Conservation (phyloP, 1,140 invertebrate genomes). For the Limonius californicus region DNA sequence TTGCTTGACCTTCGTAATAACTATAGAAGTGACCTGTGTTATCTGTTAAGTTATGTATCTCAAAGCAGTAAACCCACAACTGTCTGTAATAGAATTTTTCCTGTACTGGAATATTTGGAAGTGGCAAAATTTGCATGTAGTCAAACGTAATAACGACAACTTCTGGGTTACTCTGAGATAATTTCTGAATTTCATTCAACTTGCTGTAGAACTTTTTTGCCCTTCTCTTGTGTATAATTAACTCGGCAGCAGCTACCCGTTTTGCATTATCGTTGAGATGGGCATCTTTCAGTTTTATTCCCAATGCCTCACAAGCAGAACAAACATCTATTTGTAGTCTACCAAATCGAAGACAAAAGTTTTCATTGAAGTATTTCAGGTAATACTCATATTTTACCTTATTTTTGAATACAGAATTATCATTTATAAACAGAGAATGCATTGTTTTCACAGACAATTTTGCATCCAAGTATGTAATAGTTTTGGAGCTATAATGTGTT, state of each 20-base stretch:
- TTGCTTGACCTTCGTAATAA: constrained; percentile 26
- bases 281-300: constrained; percentile 8
- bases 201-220: constrained; percentile 37
- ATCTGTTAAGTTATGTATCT: constrained; percentile 34
- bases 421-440: constrained; percentile 35
- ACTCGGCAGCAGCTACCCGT: constrained; percentile 34
- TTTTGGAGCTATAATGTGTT: constrained; percentile 27
- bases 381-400: constrained; percentile 37
- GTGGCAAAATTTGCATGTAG: constrained; percentile 41
- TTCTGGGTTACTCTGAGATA: constrained; percentile 26
- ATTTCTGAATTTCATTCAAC: constrained; percentile 27
- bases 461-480: constrained; percentile 37
- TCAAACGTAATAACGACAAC: constrained; percentile 34
- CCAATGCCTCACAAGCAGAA: constrained; percentile 29
- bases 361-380: constrained; percentile 36
- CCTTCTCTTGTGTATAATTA: constrained; percentile 27
- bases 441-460: constrained; percentile 39
- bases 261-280: constrained; percentile 28
- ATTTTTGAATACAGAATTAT: constrained; percentile 24
- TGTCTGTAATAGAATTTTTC: constrained; percentile 34
- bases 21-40: constrained; percentile 27
- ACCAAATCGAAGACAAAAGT: constrained; percentile 35
- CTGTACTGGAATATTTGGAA: constrained; percentile 20
- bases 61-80: constrained; percentile 39
- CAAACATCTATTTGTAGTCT: constrained; percentile 38